Conservation (phyloP, 1,140 invertebrate genomes). For the Drosophila baimaii region DNA sequence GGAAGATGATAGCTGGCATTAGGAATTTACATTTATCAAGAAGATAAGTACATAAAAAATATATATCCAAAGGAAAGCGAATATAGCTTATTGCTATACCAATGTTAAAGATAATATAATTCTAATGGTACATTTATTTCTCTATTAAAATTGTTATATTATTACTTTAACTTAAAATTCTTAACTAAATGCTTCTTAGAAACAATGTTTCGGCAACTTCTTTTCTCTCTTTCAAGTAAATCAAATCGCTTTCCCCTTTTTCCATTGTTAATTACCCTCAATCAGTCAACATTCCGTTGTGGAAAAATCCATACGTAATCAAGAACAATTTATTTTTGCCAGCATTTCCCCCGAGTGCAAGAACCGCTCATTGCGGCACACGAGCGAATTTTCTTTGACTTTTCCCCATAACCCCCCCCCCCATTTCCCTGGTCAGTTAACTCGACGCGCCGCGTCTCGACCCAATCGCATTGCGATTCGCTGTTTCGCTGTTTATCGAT, state of each 20-base stretch:
- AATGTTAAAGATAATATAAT: too few species aligned
- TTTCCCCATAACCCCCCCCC: not conserved
- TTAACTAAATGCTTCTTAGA: too few species aligned
- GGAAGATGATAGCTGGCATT: too few species aligned
- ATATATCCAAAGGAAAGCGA: too few species aligned
- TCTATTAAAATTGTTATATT: too few species aligned
- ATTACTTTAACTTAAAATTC: not conserved
- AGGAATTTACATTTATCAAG: too few species aligned
- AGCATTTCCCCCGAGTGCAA: not conserved
- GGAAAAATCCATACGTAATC: conserved; percentile 6
- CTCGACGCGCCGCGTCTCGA: too few species aligned
- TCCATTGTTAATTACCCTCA: not conserved
- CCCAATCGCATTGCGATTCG: not conserved
- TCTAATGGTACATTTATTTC: too few species aligned
- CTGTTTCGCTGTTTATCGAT: conserved; percentile 36
- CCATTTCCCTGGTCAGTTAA: not conserved
- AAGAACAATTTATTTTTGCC: conserved; percentile 3
- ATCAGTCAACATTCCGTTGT: not conserved
- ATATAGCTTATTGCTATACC: too few species aligned
- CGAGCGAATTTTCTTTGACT: conserved; percentile 1
- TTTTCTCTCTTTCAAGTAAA: too few species aligned
- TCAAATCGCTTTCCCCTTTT: not conserved
- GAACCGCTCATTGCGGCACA: not conserved
- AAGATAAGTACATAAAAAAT: too few species aligned
- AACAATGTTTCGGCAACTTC: too few species aligned